Conservation (phyloP, 2,113 vertebrate genomes). For the Aix galericulata region DNA sequence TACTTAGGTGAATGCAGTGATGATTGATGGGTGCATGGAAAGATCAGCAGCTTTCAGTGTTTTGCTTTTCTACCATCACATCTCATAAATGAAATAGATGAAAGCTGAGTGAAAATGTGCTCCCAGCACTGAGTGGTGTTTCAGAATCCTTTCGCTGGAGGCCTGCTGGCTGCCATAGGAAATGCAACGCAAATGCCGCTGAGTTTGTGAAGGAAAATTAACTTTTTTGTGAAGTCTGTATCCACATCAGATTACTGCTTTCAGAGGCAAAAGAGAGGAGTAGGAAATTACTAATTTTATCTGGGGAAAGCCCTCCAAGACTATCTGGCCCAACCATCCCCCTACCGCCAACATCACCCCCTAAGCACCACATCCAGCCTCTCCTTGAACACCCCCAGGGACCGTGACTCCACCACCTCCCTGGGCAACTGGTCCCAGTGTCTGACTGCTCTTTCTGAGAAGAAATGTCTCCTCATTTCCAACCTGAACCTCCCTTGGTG, state of each 20-base stretch:
- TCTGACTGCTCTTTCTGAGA: no score
- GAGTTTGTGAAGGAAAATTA: background rate
- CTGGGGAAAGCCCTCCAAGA: background rate
- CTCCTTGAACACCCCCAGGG: no score
- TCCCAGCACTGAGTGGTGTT: background rate
- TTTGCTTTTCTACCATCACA: background rate
- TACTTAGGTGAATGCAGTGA: background rate
- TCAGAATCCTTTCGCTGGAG: background rate
- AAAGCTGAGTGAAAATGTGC: background rate
- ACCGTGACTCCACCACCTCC: no score
- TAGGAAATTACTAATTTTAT: background rate
- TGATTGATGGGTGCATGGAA: background rate
- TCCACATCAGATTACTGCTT: background rate
- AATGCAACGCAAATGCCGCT: background rate
- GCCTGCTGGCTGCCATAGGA: background rate
- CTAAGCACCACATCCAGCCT: no score
- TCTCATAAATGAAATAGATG: conserved; percentile 29
- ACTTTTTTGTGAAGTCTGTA: background rate
- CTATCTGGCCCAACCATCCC: no score
- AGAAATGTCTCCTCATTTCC: no score
- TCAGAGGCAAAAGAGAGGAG: background rate
- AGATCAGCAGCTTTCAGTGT: conserved; percentile 16
- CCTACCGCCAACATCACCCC: no score
- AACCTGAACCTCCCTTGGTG: no score
- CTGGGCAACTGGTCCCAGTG: no score